Evolutionary conservation across 2,113 vertebrate species (phyloP).

Genomic region (Stictonetta naevosa): DNA sequence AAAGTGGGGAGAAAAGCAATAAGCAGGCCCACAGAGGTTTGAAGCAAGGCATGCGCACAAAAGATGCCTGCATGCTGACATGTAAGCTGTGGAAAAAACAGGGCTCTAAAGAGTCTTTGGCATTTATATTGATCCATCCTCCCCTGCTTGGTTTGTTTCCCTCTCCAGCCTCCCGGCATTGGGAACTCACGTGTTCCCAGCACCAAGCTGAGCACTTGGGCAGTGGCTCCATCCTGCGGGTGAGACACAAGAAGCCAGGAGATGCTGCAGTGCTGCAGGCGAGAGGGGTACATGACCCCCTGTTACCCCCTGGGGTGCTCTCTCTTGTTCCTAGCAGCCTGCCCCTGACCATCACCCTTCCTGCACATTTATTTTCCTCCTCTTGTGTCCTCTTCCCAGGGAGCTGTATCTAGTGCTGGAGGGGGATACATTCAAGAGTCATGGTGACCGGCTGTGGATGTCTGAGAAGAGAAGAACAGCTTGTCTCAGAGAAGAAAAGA

Average conservation of each 20-base stretch:
- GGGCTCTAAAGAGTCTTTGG: neutral
- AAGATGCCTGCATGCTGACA: neutral
- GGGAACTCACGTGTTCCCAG: neutral
- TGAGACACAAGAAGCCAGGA: neutral
- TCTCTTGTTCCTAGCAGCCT: neutral
- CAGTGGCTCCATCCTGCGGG: neutral
- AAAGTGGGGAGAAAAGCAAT: neutral
- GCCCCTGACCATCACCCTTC: neutral
- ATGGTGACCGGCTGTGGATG: accelerated
- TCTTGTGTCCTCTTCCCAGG: neutral
- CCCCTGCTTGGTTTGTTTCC: neutral
- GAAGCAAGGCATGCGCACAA: neutral
- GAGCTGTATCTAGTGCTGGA: neutral
- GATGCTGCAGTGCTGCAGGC: neutral
- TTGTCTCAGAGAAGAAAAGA: neutral
- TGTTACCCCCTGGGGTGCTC: neutral
- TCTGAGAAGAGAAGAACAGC: neutral
- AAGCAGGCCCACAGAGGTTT: neutral
- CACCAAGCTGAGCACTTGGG: neutral
- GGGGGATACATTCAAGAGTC: neutral
- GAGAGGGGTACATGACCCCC: neutral
- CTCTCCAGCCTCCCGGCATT: accelerated
- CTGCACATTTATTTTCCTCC: neutral
- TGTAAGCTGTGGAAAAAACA: neutral
- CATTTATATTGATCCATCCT: neutral